phyloP scores from a whole-genome alignment of 2,888 invertebrate species.

The Drosophila flavopinicola region DNA sequence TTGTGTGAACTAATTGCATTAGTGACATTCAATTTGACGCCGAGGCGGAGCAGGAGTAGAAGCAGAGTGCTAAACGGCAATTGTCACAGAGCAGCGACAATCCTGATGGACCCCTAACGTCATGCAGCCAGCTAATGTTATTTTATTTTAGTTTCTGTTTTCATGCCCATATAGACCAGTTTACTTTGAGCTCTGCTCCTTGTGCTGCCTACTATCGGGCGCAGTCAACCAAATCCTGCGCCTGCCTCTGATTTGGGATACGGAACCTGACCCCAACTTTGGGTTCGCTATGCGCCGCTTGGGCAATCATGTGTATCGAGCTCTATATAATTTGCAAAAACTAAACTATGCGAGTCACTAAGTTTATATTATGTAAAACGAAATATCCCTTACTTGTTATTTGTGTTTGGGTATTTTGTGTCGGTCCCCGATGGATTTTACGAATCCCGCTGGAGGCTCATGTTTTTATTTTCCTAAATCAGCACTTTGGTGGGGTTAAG shows the following conservation, averaged over 20 bases:
- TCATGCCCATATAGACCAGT: constrained; percentile 32
- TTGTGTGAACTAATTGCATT: constrained; percentile 80
- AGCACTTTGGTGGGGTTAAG: not conserved
- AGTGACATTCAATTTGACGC: constrained; percentile 80
- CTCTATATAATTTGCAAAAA: constrained; percentile 77
- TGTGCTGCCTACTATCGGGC: constrained; percentile 61
- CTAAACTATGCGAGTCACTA: constrained; percentile 61
- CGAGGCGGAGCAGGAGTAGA: constrained; percentile 19
- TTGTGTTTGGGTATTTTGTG: constrained; percentile 6
- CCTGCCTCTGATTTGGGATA: constrained; percentile 59
- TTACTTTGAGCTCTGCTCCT: constrained; percentile 35
- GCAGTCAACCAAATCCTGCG: constrained; percentile 70
- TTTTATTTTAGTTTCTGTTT: constrained; percentile 56
- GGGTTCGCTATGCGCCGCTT: constrained; percentile 50
- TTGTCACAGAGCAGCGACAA: constrained; percentile 62
- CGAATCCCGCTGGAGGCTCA: not conserved
- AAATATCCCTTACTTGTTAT: constrained; percentile 1
- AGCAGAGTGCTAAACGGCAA: constrained; percentile 72
- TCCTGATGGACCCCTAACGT: constrained; percentile 30
- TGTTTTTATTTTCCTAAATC: not conserved
- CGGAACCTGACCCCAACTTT: constrained; percentile 30
- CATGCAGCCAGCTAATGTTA: constrained; percentile 39
- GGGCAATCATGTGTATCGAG: constrained; percentile 80
- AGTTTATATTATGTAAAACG: constrained; percentile 9
- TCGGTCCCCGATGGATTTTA: not conserved